Conservation (phyloP, 2,888 invertebrate species). For the Ctenicera cuprea region DNA sequence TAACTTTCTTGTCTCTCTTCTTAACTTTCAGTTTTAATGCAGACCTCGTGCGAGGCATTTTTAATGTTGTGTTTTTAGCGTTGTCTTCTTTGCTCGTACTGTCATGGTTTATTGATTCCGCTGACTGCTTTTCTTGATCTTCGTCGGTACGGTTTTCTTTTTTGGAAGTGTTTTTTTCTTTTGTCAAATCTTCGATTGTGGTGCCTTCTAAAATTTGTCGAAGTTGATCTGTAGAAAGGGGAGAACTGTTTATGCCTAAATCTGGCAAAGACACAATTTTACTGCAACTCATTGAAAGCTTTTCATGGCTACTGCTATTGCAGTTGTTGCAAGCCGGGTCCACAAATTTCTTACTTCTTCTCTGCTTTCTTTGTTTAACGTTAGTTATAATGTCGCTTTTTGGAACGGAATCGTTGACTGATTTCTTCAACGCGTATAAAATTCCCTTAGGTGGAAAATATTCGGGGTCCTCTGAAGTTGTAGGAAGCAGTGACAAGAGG, state of each 20-base stretch:
- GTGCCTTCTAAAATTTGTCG: slow-evolving; percentile 7
- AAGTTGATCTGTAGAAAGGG: slow-evolving; percentile 11
- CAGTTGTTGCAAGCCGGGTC: not conserved
- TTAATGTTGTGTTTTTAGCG: not conserved
- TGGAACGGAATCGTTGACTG: not conserved
- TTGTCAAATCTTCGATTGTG: not conserved
- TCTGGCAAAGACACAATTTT: not conserved
- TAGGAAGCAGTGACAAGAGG: not conserved
- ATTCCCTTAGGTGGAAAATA: slow-evolving; percentile 1
- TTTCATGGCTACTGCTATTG: not conserved
- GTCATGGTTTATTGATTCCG: not conserved
- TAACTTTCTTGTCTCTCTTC: not conserved
- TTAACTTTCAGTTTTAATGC: not conserved
- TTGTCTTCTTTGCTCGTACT: not conserved
- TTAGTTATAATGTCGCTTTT: slow-evolving; percentile 7
- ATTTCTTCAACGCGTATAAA: slow-evolving; percentile 2
- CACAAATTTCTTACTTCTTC: not conserved
- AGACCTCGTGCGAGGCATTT: slow-evolving; percentile 11
- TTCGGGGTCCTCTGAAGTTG: not conserved
- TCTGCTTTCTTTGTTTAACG: not conserved
- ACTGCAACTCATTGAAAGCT: slow-evolving; percentile 14
- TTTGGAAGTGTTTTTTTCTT: not conserved
- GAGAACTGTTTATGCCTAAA: not conserved
- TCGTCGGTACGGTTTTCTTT: no score
- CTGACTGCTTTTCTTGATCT: no score